Evolutionary conservation across 1,140 invertebrate species (phyloP).

Genomic region (Andricus grossulariae): DNA sequence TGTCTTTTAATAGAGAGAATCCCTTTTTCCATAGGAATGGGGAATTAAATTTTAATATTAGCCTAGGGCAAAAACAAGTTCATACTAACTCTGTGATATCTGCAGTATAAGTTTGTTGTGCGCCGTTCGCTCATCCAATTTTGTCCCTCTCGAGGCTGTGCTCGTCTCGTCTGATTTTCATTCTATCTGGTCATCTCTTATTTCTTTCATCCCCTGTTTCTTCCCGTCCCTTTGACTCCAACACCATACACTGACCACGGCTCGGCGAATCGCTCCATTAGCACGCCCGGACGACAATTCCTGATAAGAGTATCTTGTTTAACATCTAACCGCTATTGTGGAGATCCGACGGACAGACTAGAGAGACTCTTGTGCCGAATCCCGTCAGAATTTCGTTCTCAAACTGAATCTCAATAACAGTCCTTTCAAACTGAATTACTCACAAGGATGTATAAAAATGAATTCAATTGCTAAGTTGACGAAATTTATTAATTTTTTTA

Average conservation of each 20-base stretch:
- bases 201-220: slow-evolving; percentile 1
- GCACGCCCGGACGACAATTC: slow-evolving; percentile 54
- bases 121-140: neutral
- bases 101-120: slow-evolving; percentile 4
- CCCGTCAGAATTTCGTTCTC: slow-evolving; percentile 13
- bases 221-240: neutral
- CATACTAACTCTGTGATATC: neutral
- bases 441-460: too few species aligned
- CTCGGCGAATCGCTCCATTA: slow-evolving; percentile 49
- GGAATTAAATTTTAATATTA: slow-evolving; percentile 27
- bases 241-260: neutral
- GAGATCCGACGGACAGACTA: slow-evolving; percentile 9
- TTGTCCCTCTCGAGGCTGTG: slow-evolving; percentile 4
- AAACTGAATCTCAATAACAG: slow-evolving; percentile 1
- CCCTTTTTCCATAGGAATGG: neutral
- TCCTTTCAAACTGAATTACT: neutral
- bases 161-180: slow-evolving; percentile 9
- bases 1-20: slow-evolving; percentile 1
- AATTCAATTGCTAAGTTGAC: too few species aligned
- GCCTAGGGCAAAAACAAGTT: slow-evolving; percentile 12
- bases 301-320: slow-evolving; percentile 55
- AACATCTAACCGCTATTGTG: slow-evolving; percentile 45
- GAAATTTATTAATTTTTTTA: too few species aligned
- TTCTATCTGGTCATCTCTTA: slow-evolving; percentile 19
- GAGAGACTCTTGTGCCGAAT: neutral